Evolutionary conservation across 2,888 invertebrate species (phyloP), one percentile per base, ranked within the genome.

Genomic region (Lasius fuliginosus): DNA sequence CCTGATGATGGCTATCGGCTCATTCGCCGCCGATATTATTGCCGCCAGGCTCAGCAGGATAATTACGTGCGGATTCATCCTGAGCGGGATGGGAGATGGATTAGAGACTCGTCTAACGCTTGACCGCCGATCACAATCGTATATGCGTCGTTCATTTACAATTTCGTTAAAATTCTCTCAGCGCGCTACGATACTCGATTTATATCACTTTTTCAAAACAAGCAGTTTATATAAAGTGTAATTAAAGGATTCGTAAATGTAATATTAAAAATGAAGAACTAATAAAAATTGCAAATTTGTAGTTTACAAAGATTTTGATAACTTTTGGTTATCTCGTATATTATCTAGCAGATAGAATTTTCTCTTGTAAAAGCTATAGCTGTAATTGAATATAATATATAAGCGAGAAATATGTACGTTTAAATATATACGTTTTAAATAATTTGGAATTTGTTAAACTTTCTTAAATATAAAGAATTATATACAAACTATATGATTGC

Each of bases 1-100:
- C 49, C 85, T 88, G 27, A 93, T 30, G 65, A 94, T 94, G 40
- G 91, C 88, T n/a, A 92, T 89, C 40, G 87, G 87, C 40, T 90
- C 85, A 30, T 88, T 87, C 27, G 85, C 87, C 8, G 87, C 87
- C 1, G 84, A 49, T 68, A 62, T 86, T 58, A 58, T 42, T 1
- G 83, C 85, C 68, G 83, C 12, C 74, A 87, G 33, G 69, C 69
- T 75, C 71, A 87, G 40, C 53, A 90, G 30, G 30, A 86, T 65
- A 33, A 90, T 84, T 64, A 58, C 53, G 23, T 49, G 81, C 33
- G 53, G 15, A 33, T 60, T 67, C 89, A 89, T 89, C 56, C 53
- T 69, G 49, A n/a, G 0, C 27, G 60, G 18, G 60, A 71, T 3
- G 18, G 46, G 18, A 81, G 58, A 27, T 71, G 27, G 42, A 73